Evolutionary conservation across 2,797 vertebrate species (phyloP).

Genomic region (Molothrus aeneus): DNA sequence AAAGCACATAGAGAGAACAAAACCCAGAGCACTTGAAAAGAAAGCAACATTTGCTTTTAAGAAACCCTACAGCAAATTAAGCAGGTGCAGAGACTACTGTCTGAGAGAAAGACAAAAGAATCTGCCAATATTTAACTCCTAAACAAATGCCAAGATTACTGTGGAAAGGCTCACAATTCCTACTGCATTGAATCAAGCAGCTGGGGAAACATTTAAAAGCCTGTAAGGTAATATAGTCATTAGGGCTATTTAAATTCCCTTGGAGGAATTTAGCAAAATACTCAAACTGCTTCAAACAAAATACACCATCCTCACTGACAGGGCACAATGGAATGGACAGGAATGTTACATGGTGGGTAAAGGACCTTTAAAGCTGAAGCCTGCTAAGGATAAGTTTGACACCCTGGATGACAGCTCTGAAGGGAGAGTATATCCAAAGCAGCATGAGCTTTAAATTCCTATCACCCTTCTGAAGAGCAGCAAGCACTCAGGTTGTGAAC

Average conservation of each 20-base stretch:
- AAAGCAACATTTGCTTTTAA: background rate
- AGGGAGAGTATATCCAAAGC: conserved; percentile 2
- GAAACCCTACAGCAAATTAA: background rate
- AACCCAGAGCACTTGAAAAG: background rate
- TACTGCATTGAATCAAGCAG: conserved; percentile 4
- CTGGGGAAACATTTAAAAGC: conserved; percentile 19
- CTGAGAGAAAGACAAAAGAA: background rate
- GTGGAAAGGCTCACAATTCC: conserved; percentile 5
- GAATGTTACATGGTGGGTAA: background rate
- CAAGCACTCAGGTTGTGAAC: conserved; percentile 30
- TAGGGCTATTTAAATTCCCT: conserved; percentile 32
- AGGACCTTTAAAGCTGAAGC: background rate
- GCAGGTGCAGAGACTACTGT: conserved; percentile 43
- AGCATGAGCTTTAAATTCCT: conserved; percentile 31
- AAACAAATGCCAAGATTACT: conserved; percentile 40
- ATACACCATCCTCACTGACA: background rate
- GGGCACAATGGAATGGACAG: background rate
- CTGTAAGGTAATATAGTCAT: conserved; percentile 45
- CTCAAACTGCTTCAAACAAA: background rate
- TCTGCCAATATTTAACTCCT: conserved; percentile 44
- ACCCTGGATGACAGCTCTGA: conserved; percentile 24
- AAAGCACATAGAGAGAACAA: background rate
- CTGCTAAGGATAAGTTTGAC: conserved; percentile 24
- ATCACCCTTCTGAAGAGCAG: background rate
- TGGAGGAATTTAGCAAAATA: conserved; percentile 26